These are phyloP conservation scores for Trididemnum miniatum DNA, from an alignment of 23 tunicate species.

Conservation along the genomic window DNA sequence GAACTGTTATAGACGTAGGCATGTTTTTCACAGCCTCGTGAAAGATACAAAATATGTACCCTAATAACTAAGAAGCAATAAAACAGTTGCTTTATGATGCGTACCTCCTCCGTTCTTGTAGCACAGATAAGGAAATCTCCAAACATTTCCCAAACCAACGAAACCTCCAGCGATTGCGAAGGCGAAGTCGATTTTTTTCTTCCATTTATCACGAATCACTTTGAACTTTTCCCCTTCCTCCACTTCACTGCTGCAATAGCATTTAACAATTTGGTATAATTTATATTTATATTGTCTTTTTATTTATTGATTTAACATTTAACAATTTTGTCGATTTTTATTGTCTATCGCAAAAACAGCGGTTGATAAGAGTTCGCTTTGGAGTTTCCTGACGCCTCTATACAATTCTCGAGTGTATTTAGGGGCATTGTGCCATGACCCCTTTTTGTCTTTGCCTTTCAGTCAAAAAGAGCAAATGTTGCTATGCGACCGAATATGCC, in stretches of 20 bases:
- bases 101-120: slow-evolving; percentile 80
- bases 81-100: background rate
- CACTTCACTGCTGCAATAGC: background rate
- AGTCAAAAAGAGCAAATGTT: too few relatives aligned
- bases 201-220: slow-evolving; percentile 70
- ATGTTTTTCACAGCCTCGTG: too few relatives aligned
- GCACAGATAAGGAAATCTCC: slow-evolving; percentile 87
- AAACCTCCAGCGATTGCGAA: slow-evolving; percentile 86
- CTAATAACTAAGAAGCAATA: background rate
- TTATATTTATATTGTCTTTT: background rate
- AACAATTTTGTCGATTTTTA: too few relatives aligned
- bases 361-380: too few relatives aligned
- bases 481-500: too few relatives aligned
- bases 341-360: too few relatives aligned
- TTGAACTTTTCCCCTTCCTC: background rate
- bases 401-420: too few relatives aligned
- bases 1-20: too few relatives aligned
- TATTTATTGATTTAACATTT: background rate
- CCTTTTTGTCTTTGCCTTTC: too few relatives aligned
- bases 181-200: slow-evolving; percentile 73
- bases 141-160: slow-evolving; percentile 89
- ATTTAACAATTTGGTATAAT: background rate
- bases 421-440: too few relatives aligned
- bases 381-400: too few relatives aligned
- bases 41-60: background rate